Evolutionary conservation across 2,797 vertebrate genomes (phyloP).

Genomic region (Crypturellus tataupa): DNA sequence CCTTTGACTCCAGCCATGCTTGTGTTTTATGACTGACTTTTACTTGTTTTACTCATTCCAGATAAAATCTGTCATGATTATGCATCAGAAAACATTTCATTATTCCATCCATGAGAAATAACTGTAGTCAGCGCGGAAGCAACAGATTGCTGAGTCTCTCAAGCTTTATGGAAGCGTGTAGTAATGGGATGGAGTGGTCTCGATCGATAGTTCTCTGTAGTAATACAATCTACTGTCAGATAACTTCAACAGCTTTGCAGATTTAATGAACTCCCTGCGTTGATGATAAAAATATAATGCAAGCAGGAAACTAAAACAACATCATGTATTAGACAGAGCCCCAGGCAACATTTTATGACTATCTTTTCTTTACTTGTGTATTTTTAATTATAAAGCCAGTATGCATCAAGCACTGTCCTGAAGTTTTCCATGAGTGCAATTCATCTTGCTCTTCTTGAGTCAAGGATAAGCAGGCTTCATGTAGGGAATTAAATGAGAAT

Average conservation of each 20-base stretch:
- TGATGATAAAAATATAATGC: slow-evolving; percentile 73
- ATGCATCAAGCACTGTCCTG: slow-evolving; percentile 62
- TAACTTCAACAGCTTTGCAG: slow-evolving; percentile 68
- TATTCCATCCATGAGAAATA: slow-evolving; percentile 76
- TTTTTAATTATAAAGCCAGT: slow-evolving; percentile 74
- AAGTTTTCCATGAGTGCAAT: slow-evolving; percentile 59
- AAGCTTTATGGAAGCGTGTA: slow-evolving; percentile 70
- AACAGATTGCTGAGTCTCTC: slow-evolving; percentile 75
- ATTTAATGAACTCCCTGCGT: slow-evolving; percentile 74
- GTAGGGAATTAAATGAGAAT: slow-evolving; percentile 65
- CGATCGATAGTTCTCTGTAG: slow-evolving; percentile 72
- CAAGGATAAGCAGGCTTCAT: slow-evolving; percentile 56
- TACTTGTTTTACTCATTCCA: slow-evolving; percentile 71
- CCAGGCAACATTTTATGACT: slow-evolving; percentile 53
- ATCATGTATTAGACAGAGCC: slow-evolving; percentile 70
- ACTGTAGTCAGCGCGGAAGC: slow-evolving; percentile 73
- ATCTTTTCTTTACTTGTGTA: slow-evolving; percentile 59
- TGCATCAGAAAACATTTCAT: slow-evolving; percentile 74
- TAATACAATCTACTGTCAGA: slow-evolving; percentile 66
- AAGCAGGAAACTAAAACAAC: slow-evolving; percentile 67
- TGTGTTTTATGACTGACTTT: slow-evolving; percentile 65
- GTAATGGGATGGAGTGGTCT: slow-evolving; percentile 72
- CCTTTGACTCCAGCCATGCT: slow-evolving; percentile 68
- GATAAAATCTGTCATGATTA: slow-evolving; percentile 79
- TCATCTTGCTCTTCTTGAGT: slow-evolving; percentile 63